Evolutionary conservation across 2,888 invertebrate genomes (phyloP), one percentile per base, ranked within the genome.

Genomic region (Leptogaster cylindrica): DNA sequence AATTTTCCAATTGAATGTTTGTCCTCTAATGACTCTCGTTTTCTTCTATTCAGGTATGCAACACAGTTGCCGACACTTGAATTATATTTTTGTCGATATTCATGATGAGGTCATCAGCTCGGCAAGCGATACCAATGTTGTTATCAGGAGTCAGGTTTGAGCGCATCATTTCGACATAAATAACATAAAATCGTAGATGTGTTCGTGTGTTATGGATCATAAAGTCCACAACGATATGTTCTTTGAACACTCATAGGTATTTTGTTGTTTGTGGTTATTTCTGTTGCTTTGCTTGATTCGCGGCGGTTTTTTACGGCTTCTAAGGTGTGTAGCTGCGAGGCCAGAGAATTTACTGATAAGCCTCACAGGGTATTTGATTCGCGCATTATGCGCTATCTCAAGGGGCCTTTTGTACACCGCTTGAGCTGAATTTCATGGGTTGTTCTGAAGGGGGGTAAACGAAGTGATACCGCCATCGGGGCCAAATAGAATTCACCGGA

Each of bases 301-400:
- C 33, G 31, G 52, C 18, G 18, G 52, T 33, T 31, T 52, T n/a
- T 36, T 52, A 52, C 33, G 31, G 52, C 31, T 33, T 52, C 20
- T 52, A 52, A 52, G 52, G 52, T 52, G 52, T 52, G 52, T 52
- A 52, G 52, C 52, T 33, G 14, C 4, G 36, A 31, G 31, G 12
- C 27, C 8, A 14, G 16, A 31, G 16, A 33, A 52, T 33, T 52
- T 52, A n/a, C n/a, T 52, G 52, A 52, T 52, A 52, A 52, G 52
- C 52, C n/a, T n/a, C n/a, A 20, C 18, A 33, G 33, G 33, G 52
- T 52, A 33, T 52, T 52, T 52, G 52, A 52, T 52, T 52, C 52
- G 33, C n/a, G 46, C 16, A 33, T 52, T 33, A 33, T 52, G 20
- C 16, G 52, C 18, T 52, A 52, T 52, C 52, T 52, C 16, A 27